Conservation (phyloP, 2,797 vertebrate genomes). For the Parotocinclus haroldoi region DNA sequence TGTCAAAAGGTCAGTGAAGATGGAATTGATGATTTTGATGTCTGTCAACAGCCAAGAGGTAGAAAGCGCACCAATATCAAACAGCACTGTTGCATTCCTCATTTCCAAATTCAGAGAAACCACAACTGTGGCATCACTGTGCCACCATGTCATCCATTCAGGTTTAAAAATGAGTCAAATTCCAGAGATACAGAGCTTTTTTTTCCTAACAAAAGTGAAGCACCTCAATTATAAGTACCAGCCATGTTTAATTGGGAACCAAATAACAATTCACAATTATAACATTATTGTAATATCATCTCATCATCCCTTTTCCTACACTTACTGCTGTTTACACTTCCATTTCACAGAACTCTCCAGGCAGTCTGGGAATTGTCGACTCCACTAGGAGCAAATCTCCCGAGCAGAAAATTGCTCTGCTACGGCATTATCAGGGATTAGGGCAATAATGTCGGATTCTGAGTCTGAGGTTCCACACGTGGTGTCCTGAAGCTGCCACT, state of each 20-base stretch:
- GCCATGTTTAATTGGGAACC: constrained; percentile 10
- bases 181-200: too few relatives aligned
- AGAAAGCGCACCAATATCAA: too few relatives aligned
- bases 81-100: too few relatives aligned
- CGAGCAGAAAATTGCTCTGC: constrained; percentile 80
- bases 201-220: too few relatives aligned
- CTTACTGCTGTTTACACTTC: constrained; percentile 69
- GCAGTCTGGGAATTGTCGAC: constrained; percentile 75
- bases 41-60: too few relatives aligned
- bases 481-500: constrained; percentile 67
- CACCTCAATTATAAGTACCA: neutral
- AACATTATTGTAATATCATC: constrained; percentile 69
- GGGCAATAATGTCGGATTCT: constrained; percentile 73
- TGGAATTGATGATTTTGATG: too few relatives aligned
- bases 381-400: constrained; percentile 75
- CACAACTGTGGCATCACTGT: too few relatives aligned
- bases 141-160: too few relatives aligned
- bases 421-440: constrained; percentile 82
- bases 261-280: constrained; percentile 54
- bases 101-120: too few relatives aligned
- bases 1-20: too few relatives aligned
- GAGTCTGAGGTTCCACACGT: constrained; percentile 69
- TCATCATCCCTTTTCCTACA: constrained; percentile 69
- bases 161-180: too few relatives aligned
- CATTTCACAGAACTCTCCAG: constrained; percentile 73